Percentiles rank a stretch among this genome's conserved stretches.
These are phyloP conservation scores for Penaeus japonicus DNA, from an alignment of 1,140 invertebrate species.

Conservation along the genomic window DNA sequence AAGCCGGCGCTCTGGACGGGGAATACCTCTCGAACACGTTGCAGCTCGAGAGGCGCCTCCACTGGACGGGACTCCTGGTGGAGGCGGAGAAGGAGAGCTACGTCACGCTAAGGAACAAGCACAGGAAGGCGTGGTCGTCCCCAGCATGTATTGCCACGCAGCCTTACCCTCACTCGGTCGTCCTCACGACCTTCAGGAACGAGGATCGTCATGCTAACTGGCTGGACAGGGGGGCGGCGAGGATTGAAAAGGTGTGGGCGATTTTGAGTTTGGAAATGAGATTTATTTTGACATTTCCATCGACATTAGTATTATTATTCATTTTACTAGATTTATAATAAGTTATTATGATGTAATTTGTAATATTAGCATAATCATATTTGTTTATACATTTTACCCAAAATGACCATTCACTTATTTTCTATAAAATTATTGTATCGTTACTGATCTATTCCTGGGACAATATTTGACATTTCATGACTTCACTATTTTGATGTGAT, in stretches of 20 bases:
- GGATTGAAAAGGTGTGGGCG: conserved; percentile 32
- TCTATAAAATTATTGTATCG: too few species aligned
- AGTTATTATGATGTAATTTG: too few species aligned
- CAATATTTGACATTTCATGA: too few species aligned
- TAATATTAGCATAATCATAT: too few species aligned
- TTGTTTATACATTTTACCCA: too few species aligned
- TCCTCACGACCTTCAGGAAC: conserved; percentile 26
- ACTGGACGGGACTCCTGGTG: conserved; percentile 64
- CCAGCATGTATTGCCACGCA: conserved; percentile 60
- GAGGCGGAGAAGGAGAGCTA: conserved; percentile 62
- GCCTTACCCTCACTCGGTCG: conserved; percentile 61
- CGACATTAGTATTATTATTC: too few species aligned
- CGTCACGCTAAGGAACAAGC: conserved; percentile 57
- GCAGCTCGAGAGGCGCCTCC: conserved; percentile 60
- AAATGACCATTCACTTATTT: too few species aligned
- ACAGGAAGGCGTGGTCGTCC: conserved; percentile 51
- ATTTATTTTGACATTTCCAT: too few species aligned
- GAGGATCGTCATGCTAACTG: not conserved
- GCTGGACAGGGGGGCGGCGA: conserved; percentile 30
- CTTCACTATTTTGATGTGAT: too few species aligned
- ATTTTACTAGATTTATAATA: too few species aligned
- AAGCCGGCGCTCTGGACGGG: conserved; percentile 64
- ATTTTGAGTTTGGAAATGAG: not conserved
- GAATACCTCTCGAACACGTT: conserved; percentile 63
- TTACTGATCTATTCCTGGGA: too few species aligned